phyloP scores from a whole-genome alignment of 2,113 vertebrate species.

The Petromus typicus region DNA sequence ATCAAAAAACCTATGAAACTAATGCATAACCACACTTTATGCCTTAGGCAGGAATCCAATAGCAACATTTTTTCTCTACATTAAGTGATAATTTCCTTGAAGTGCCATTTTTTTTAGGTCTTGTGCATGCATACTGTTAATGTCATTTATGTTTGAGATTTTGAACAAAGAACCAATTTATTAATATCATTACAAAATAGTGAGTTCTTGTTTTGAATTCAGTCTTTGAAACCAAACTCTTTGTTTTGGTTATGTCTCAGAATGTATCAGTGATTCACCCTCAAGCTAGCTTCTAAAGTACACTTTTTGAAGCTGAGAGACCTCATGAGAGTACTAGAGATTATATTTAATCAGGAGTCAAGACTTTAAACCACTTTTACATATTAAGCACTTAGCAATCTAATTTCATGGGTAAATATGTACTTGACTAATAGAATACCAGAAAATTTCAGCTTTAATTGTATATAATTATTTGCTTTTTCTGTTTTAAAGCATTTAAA shows the following conservation, averaged over 20 bases:
- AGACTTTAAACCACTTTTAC: slow-evolving; percentile 33
- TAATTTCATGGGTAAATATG: slow-evolving; percentile 24
- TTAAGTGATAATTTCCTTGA: not conserved
- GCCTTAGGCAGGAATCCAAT: not conserved
- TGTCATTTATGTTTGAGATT: not conserved
- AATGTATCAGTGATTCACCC: not conserved
- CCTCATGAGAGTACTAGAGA: not conserved
- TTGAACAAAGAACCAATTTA: slow-evolving; percentile 49
- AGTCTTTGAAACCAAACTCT: slow-evolving; percentile 11
- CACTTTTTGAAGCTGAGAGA: not conserved
- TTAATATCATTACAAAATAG: slow-evolving; percentile 16
- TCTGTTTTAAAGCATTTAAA: slow-evolving; percentile 45
- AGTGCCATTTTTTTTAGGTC: slow-evolving; percentile 31
- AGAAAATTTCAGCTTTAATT: slow-evolving; percentile 1
- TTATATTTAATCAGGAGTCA: not conserved
- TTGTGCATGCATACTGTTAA: not conserved
- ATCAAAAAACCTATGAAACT: not conserved
- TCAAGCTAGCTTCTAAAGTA: not conserved
- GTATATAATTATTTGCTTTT: slow-evolving; percentile 43
- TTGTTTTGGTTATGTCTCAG: slow-evolving; percentile 41
- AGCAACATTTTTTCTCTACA: not conserved
- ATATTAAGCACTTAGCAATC: not conserved
- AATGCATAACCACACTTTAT: not conserved
- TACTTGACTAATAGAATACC: slow-evolving; percentile 27
- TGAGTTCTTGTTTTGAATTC: not conserved